Evolutionary conservation across 2,113 vertebrate genomes (phyloP).

Genomic region (Sebastes schlegelii): DNA sequence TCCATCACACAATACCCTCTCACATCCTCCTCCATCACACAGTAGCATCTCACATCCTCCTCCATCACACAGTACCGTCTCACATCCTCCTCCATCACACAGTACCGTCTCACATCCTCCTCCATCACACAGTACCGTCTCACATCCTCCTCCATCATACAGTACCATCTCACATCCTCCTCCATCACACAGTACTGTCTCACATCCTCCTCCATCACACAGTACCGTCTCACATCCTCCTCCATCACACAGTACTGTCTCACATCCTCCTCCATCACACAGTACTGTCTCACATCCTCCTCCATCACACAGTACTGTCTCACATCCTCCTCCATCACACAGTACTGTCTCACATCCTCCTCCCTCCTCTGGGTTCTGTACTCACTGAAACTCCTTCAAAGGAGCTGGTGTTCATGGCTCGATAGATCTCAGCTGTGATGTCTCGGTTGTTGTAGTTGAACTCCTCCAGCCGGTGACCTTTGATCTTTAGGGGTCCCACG

Average conservation of each 20-base stretch:
- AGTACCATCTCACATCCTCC: too few species aligned
- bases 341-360: background rate
- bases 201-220: background rate
- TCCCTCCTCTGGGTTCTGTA: conserved; percentile 18
- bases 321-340: background rate
- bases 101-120: too few species aligned
- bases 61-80: background rate
- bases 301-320: too few species aligned
- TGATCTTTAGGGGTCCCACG: conserved; percentile 86
- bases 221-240: too few species aligned
- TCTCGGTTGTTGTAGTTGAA: conserved; percentile 95
- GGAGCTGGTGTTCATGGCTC: conserved; percentile 93
- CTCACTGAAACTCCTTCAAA: conserved; percentile 94
- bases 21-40: background rate
- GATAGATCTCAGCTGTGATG: conserved; percentile 92
- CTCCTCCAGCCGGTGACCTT: conserved; percentile 87
- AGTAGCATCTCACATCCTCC: too few species aligned
- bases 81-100: background rate
- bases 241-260: background rate
- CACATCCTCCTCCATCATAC: background rate
- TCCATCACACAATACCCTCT: background rate
- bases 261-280: background rate
- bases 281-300: too few species aligned
- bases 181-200: background rate
- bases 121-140: background rate